Percentiles rank a stretch among this genome's conserved stretches.
Evolutionary conservation across 2,888 invertebrate species (phyloP).

Genomic region (Eugnorisma glareosa): DNA sequence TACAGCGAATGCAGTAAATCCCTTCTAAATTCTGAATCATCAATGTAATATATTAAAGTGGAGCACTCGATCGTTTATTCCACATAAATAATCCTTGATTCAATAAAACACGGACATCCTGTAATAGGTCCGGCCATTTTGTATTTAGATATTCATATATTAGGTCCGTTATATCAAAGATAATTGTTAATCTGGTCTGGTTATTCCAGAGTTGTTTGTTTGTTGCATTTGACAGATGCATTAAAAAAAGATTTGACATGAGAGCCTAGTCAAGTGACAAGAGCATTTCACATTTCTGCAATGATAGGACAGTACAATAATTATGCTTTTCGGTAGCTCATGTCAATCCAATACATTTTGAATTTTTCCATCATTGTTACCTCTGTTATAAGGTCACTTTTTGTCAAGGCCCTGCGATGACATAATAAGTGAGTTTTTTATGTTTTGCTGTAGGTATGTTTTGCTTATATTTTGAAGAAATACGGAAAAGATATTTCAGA

Average conservation of each 20-base stretch:
- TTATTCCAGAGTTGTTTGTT: constrained; percentile 19
- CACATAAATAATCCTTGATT: constrained; percentile 51
- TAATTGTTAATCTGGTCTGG: constrained; percentile 29
- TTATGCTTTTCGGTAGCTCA: too few species aligned
- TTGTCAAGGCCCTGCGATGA: too few species aligned
- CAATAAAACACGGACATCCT: constrained; percentile 66
- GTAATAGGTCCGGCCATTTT: constrained; percentile 58
- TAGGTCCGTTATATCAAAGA: constrained; percentile 29
- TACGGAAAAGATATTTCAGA: neutral
- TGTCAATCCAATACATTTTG: too few species aligned
- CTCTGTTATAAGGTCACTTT: too few species aligned
- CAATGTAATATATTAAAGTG: constrained; percentile 51
- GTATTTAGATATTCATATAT: constrained; percentile 47
- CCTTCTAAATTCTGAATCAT: constrained; percentile 51
- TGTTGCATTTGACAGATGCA: neutral
- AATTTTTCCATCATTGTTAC: too few species aligned
- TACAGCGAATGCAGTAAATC: constrained; percentile 11
- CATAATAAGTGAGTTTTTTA: too few species aligned
- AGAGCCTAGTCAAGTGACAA: neutral
- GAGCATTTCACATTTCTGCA: too few species aligned
- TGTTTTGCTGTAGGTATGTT: too few species aligned
- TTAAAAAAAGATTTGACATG: neutral
- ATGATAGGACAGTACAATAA: too few species aligned
- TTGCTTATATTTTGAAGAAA: neutral
- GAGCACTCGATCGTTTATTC: constrained; percentile 42